Evolutionary conservation across 2,797 vertebrate species (phyloP), one percentile per base, ranked within the genome.

Genomic region (Brotogeris chrysoptera): DNA sequence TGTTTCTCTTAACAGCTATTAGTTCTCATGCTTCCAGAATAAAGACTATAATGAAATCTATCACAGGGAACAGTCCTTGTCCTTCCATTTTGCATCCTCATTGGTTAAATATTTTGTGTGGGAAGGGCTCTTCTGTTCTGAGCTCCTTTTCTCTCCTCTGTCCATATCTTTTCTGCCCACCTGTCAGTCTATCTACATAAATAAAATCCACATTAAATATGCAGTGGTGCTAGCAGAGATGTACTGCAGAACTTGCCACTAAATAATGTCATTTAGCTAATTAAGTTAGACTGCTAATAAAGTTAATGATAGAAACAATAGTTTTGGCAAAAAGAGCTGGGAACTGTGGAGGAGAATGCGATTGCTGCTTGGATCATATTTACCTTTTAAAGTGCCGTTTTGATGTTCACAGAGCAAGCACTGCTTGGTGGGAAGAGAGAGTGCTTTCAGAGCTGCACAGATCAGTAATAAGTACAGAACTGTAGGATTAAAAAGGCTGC

Each of bases 251-350:
- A 76, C 21, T 69, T 93, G 38, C 73, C 36, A 50, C 66, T 83
- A 78, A 90, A 90, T 55, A 63, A 90, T 50, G 46, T 39, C 8
- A 93, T 84, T 94, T 88, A 72, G 25, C 53, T 94, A 86, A 90
- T 90, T 90, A 95, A 78, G 50, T 88, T 88, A 88, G 21, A 70
- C 39, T 81, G 73, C 46, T 81, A 92, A 86, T 90, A 90, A 90
- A 95, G 70, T 24, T 92, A 94, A 95, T 82, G 46, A 86, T 44
- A 90, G 74, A 93, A 95, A 94, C 83, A 96, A 95, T 55, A 90
- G 71, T 73, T 92, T 88, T 94, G 86, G 86, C 83, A 95, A 90
- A 36, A 82, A 71, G 20, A 57, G 78, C 25, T 0, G 0, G 74
- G 60, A 80, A 77, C 41, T 34, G 32, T 64, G 80, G 53, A 88